Base-by-base conservation (phyloP, 2,888 invertebrate species). In the Tuta absoluta region DNA sequence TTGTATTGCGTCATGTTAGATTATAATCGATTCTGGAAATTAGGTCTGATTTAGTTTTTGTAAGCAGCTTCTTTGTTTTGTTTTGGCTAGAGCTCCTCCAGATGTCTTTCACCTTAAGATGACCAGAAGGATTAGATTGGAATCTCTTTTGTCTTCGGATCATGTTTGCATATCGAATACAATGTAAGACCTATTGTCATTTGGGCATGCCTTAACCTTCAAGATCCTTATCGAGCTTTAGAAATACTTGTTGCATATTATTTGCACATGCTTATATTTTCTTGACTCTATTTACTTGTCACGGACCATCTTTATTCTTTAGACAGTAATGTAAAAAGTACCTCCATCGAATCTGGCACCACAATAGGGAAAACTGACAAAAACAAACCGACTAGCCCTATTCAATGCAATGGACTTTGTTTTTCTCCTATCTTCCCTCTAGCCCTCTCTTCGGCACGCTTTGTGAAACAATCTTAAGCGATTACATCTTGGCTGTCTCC, bases 1-100 rank as follows among this genome's bases (percentile, higher is more conserved):
- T 68, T 45, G 59, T 66, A 72, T 71, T 63, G 59, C 61, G 66
- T 70, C 57, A 53, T 45, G 33, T 45, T 45, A 45, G 41, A 60
- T 60, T 45, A 38, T 60, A 60, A 60, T 60, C 60, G 60, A 38
- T 38, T 60, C 24, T 38, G 37, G 58, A 58, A 58, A 58, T 38
- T 58, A 38, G 38, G 14, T 7, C 33, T 57, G 23, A 53, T 53
- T 53, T n/a, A 24, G 28, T 53, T 53, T 53, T 24, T 28, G 53
- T 53, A 24, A 28, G 56, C 7, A 56, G 33, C n/a, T 56, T 14
- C 28, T 56, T 56, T 28, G 33, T 33, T 56, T 56, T 56, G 24
- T 53, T 12, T 28, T 53, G 28, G 28, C 14, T 23, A 24, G 24
- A 24, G 23, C 28, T 53, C 28, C 24, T 8, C 5, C 21, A 12